Evolutionary conservation across 2,888 invertebrate genomes (phyloP).

Genomic region (Cryptophagus acutangulus): DNA sequence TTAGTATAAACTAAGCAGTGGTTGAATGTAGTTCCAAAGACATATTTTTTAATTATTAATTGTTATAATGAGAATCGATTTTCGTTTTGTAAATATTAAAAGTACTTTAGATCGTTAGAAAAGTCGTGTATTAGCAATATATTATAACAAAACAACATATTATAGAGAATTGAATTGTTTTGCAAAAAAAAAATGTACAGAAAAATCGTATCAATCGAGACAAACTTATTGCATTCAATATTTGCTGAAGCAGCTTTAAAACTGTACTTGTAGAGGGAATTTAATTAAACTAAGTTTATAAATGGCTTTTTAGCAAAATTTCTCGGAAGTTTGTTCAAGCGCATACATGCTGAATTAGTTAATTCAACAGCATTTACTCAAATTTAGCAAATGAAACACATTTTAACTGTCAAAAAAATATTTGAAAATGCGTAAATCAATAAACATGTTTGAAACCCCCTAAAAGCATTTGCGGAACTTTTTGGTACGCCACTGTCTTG

Average conservation of each 20-base stretch:
- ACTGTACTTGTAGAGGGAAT: not conserved
- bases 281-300: too few species aligned
- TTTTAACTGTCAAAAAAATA: too few species aligned
- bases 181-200: constrained; percentile 8
- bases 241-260: constrained; percentile 35
- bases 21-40: constrained; percentile 8
- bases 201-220: constrained; percentile 2
- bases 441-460: too few species aligned
- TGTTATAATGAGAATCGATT: not conserved
- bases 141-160: constrained; percentile 30
- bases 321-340: too few species aligned
- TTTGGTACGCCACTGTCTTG: too few species aligned
- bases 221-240: not conserved
- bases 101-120: constrained; percentile 40
- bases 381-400: too few species aligned
- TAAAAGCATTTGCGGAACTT: too few species aligned
- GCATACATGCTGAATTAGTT: too few species aligned
- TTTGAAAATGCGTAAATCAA: too few species aligned
- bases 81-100: constrained; percentile 39
- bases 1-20: not conserved
- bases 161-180: constrained; percentile 3
- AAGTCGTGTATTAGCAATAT: constrained; percentile 53
- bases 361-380: too few species aligned
- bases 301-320: too few species aligned
- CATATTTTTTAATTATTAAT: constrained; percentile 5